phyloP scores from a whole-genome alignment of 2,113 vertebrate genomes.

The Anguilla japonica region DNA sequence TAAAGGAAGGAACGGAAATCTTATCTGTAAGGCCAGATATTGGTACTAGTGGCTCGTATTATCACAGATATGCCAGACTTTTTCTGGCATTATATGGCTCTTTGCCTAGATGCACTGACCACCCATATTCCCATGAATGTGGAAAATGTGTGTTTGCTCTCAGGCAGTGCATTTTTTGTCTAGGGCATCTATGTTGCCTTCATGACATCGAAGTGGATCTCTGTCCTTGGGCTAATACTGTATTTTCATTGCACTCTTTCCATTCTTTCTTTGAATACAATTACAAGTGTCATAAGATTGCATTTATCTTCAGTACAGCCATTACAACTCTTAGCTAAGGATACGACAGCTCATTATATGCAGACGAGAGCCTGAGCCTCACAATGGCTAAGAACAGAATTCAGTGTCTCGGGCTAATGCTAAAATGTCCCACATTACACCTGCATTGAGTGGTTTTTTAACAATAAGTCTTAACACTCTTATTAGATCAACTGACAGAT shows the following conservation, averaged over 20 bases:
- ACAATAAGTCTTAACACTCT: no score
- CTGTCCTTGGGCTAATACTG: conserved; percentile 40
- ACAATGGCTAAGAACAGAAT: no score
- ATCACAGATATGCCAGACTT: neutral
- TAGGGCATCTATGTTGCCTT: no score
- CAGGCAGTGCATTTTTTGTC: neutral
- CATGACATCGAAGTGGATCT: no score
- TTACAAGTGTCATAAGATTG: neutral
- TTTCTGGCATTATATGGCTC: neutral
- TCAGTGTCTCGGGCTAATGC: no score
- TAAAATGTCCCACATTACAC: neutral
- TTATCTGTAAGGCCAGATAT: neutral
- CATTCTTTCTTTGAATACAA: neutral
- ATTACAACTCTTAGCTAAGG: no score
- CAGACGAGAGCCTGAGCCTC: neutral
- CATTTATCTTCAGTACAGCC: neutral
- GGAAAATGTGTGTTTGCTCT: neutral
- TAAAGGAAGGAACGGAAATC: neutral
- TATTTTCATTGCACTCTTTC: conserved; percentile 39
- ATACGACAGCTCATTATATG: neutral
- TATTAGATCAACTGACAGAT: no score
- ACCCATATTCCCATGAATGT: neutral
- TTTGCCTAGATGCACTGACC: neutral
- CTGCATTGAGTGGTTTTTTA: neutral
- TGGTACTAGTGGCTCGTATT: neutral